Base-by-base conservation (phyloP, 2,888 invertebrate species). In the Dryocosmus kuriphilus region DNA sequence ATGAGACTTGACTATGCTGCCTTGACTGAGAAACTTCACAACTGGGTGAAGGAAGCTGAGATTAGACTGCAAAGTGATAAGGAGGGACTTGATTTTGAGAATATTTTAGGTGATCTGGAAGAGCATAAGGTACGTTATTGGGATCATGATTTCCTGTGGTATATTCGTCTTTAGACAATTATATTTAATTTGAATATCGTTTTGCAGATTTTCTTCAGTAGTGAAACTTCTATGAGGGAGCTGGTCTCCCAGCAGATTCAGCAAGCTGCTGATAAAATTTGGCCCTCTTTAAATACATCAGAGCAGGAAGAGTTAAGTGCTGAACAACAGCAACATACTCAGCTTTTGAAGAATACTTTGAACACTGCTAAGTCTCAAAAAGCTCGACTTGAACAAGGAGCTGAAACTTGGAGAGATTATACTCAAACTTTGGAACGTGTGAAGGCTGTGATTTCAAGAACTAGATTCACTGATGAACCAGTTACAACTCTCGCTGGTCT, bases 51-150 rank as follows among this genome's bases (percentile, higher is more conserved):
- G 86, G 96, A 97, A 88, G 97, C 97, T 0, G 95, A 96, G 84
- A 94, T 95, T 73, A 94, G 96, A 62, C 91, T 98, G 30, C 94
- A 95, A 81, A 95, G 95, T 88, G 95, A 95, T 81, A 96, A 96
- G 87, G 96, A 96, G 82, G 98, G 98, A 19, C 95, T 98, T 8
- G 97, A 98, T 90, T 98, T 97, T 88, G 96, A 96, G 85, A 97
- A 97, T 84, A 95, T 98, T 11, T 93, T 95, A 71, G 93, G 94
- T 9, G 97, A 97, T 88, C 93, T 98, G 32, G 96, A 97, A 88
- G 97, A 97, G 86, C 97, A 97, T 89, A 97, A 97, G 92, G 94
- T 94, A 85, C 77, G 81, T 76, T 16, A 16, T 41, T n/a, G 16
- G 1, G 19, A 63, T n/a, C 9, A 7, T n/a, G 5, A 63, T 63